Evolutionary conservation across 1,140 invertebrate species (phyloP).

Genomic region (Zaprionus vittiger): DNA sequence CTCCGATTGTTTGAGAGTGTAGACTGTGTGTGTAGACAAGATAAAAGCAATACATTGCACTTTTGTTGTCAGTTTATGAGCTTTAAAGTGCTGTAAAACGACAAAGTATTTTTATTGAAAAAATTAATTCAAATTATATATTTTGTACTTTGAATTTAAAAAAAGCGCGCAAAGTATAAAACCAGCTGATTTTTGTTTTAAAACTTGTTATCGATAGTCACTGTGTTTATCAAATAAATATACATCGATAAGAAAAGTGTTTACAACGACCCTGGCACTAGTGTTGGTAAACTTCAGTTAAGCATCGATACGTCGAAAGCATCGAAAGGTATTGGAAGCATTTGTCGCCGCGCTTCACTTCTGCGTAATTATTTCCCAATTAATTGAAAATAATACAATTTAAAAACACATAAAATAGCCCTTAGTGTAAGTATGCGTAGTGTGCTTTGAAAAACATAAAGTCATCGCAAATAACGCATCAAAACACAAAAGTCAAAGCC

Average conservation of each 20-base stretch:
- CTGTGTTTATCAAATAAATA: neutral
- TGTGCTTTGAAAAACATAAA: slow-evolving; percentile 24
- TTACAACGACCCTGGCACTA: neutral
- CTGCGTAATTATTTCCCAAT: slow-evolving; percentile 69
- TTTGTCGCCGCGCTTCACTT: slow-evolving; percentile 55
- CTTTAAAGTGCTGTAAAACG: slow-evolving; percentile 26
- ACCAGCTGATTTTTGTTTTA: slow-evolving; percentile 17
- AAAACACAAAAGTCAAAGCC: slow-evolving; percentile 38
- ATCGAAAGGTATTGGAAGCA: slow-evolving; percentile 44
- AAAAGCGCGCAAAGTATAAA: slow-evolving; percentile 4
- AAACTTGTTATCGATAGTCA: slow-evolving; percentile 11
- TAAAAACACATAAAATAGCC: slow-evolving; percentile 46
- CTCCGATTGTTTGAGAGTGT: slow-evolving; percentile 36
- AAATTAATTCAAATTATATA: neutral
- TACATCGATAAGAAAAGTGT: slow-evolving; percentile 15
- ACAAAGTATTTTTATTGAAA: neutral
- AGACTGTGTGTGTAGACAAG: slow-evolving; percentile 31
- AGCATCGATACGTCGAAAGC: slow-evolving; percentile 43
- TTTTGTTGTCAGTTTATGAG: slow-evolving; percentile 23
- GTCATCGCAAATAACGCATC: slow-evolving; percentile 15
- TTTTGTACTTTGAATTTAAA: neutral
- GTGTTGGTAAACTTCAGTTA: slow-evolving; percentile 33
- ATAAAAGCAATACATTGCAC: slow-evolving; percentile 45
- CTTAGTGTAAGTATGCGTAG: slow-evolving; percentile 62
- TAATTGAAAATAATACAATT: slow-evolving; percentile 50